Evolutionary conservation across 1,140 invertebrate genomes (phyloP), one percentile per base, ranked within the genome.

Genomic region (Heterodera carotae): DNA sequence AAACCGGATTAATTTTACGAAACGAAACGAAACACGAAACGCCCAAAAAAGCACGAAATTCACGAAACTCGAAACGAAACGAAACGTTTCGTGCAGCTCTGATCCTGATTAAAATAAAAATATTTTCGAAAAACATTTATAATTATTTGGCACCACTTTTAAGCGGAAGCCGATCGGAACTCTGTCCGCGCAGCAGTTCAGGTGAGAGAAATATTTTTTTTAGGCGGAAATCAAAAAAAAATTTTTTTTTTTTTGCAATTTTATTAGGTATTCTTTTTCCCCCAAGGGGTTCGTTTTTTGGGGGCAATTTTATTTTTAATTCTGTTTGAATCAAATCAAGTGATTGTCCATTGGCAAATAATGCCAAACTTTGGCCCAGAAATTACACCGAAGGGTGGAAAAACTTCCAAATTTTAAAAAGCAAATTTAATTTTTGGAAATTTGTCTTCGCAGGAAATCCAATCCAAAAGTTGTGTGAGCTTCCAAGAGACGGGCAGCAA

Each of bases 401-500:
- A n/a, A n/a, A 0, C 36, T 43, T 43, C 12, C 6, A 43, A 0
- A 43, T 43, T 43, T 43, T 43, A 43, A 43, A 6, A 43, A 43
- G 6, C 12, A 8, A 39, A 39, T 39, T 39, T 39, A 43, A 43
- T 43, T 43, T 43, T 43, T 43, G 12, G 6, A 43, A 43, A 43
- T 43, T 43, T 43, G 12, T 43, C n/a, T n/a, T 43, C 6, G 8
- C 62, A 34, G 33, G 86, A 87, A 73, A 88, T 87, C 43, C 73
- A 86, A 27, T 69, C 75, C 2, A 84, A 80, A 73, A 82, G 83
- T n/a, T 87, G 85, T 69, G 60, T 87, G 25, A 53, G 77, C 53
- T 87, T 88, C 67, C 83, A 78, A 68, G 71, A 72, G 36, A 59
- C 60, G 56, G 39, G n/a, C 18, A 34, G 74, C 5, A 77, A 76